Conservation (phyloP, 2,113 vertebrate genomes). For the Entosphenus tridentatus region DNA sequence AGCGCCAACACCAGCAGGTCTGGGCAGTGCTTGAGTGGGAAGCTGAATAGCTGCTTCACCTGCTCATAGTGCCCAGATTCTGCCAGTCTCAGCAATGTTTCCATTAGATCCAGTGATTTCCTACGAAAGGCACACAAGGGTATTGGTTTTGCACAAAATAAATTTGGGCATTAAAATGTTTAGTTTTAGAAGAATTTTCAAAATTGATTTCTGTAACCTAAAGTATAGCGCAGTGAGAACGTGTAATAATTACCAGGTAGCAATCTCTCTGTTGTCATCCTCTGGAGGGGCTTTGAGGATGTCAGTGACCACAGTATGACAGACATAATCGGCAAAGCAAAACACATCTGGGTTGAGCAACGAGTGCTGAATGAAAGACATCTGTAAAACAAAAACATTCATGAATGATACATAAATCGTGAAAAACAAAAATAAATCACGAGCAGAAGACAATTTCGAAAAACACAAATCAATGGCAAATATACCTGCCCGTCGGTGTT, state of each 20-base stretch:
- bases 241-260: slow-evolving; percentile 49
- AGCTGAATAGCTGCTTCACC: slow-evolving; percentile 94
- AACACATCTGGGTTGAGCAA: slow-evolving; percentile 90
- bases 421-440: neutral
- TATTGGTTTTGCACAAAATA: too few relatives aligned
- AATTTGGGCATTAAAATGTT: too few relatives aligned
- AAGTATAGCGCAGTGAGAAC: neutral
- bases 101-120: slow-evolving; percentile 97
- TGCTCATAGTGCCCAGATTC: slow-evolving; percentile 94
- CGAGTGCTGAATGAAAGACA: slow-evolving; percentile 94
- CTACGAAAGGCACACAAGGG: slow-evolving; percentile 20
- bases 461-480: too few relatives aligned
- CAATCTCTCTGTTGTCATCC: slow-evolving; percentile 95
- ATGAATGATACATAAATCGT: neutral
- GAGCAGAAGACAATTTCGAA: neutral
- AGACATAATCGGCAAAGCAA: slow-evolving; percentile 88
- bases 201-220: too few relatives aligned
- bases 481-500: slow-evolving; percentile 83
- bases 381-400: slow-evolving; percentile 19
- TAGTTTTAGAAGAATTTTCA: too few relatives aligned
- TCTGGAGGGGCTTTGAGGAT: slow-evolving; percentile 98
- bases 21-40: slow-evolving; percentile 94
- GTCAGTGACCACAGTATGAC: slow-evolving; percentile 80
- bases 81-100: slow-evolving; percentile 64
- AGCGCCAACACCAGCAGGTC: slow-evolving; percentile 92